These are phyloP conservation scores for Ormyrus thymus DNA, from an alignment of 2,888 invertebrate species.

Conservation along the genomic window DNA sequence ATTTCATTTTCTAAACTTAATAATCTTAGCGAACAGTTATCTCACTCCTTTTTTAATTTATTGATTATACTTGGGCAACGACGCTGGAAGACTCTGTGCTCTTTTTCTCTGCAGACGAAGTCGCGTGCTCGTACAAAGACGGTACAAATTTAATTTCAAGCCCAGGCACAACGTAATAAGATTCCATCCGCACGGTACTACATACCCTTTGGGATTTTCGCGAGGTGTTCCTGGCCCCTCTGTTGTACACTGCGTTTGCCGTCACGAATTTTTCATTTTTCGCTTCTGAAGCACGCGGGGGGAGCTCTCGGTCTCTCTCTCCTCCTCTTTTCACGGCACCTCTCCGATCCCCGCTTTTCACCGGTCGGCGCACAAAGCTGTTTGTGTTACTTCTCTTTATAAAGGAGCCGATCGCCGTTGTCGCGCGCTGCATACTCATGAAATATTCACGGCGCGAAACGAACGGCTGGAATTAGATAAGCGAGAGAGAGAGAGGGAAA, in stretches of 20 bases:
- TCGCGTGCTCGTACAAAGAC: slow-evolving; percentile 47
- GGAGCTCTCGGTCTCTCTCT: slow-evolving; percentile 34
- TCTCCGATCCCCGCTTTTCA: slow-evolving; percentile 46
- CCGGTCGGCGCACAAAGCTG: slow-evolving; percentile 33
- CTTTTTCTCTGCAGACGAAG: slow-evolving; percentile 41
- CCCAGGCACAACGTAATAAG: slow-evolving; percentile 35
- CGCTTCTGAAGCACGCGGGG: slow-evolving; percentile 47
- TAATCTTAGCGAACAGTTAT: neutral
- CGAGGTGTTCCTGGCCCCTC: slow-evolving; percentile 8
- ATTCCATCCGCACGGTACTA: neutral
- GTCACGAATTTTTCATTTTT: slow-evolving; percentile 37
- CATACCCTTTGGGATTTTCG: slow-evolving; percentile 8
- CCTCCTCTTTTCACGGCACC: slow-evolving; percentile 9
- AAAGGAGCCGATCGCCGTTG: neutral
- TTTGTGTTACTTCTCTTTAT: slow-evolving; percentile 54
- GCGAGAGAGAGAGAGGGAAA: neutral
- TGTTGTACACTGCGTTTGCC: neutral
- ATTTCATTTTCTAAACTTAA: neutral
- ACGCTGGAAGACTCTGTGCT: slow-evolving; percentile 36
- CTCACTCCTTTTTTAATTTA: slow-evolving; percentile 15
- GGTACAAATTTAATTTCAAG: slow-evolving; percentile 59
- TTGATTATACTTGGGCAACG: slow-evolving; percentile 34
- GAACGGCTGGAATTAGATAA: slow-evolving; percentile 10
- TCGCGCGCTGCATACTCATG: neutral
- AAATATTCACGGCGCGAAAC: slow-evolving; percentile 28